Conservation (phyloP, 2,797 vertebrate species). For the Gymnoscopelus braueri region DNA sequence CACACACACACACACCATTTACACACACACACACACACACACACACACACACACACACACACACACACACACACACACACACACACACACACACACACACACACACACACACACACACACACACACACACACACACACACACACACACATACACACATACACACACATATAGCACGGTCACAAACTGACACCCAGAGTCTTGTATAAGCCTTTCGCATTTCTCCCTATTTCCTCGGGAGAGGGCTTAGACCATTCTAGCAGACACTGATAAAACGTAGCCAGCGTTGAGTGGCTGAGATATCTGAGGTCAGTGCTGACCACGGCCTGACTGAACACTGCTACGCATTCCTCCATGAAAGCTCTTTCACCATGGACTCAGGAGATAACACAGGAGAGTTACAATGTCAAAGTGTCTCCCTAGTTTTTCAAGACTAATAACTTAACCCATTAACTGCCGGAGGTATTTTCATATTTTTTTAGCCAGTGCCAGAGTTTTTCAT, state of each 20-base stretch:
- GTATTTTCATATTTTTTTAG: too few relatives aligned
- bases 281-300: conserved; percentile 24
- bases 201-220: conserved; percentile 31
- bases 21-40: background rate
- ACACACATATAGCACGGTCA: conserved; percentile 12
- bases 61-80: too few relatives aligned
- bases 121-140: conserved; percentile 19
- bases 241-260: conserved; percentile 24
- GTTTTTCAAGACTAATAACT: background rate
- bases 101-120: conserved; percentile 4
- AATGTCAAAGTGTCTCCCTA: conserved; percentile 10
- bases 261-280: conserved; percentile 24
- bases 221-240: background rate
- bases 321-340: conserved; percentile 19
- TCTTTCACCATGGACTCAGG: conserved; percentile 17
- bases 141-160: too few relatives aligned
- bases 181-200: conserved; percentile 4
- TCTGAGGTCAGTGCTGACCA: conserved; percentile 26
- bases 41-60: conserved; percentile 1
- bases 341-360: conserved; percentile 28
- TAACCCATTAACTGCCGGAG: too few relatives aligned
- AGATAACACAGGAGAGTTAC: conserved; percentile 24
- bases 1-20: conserved; percentile 10
- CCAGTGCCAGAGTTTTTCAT: too few relatives aligned
- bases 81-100: too few relatives aligned